These are phyloP conservation scores for Pectinophora gossypiella DNA, from an alignment of 1,140 invertebrate genomes.

Conservation along the genomic window DNA sequence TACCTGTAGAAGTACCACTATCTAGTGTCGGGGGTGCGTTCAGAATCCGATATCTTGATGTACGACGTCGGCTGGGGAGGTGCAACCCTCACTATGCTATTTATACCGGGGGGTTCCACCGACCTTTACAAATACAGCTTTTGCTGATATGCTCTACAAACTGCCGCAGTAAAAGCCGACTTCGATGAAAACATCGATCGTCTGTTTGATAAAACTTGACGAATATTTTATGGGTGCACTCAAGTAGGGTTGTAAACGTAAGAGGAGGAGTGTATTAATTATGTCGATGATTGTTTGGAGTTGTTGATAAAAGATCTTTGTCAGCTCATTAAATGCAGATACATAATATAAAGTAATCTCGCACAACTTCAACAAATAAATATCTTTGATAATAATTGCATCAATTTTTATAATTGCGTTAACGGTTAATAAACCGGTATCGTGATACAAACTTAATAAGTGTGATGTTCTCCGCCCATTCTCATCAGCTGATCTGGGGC, in stretches of 20 bases:
- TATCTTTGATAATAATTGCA: not conserved
- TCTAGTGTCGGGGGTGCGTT: slow-evolving; percentile 11
- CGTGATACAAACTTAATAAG: too few relatives aligned
- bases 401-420: not conserved
- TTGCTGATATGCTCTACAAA: slow-evolving; percentile 47
- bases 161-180: slow-evolving; percentile 26
- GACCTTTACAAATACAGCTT: slow-evolving; percentile 59
- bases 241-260: too few relatives aligned
- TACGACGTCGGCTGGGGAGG: slow-evolving; percentile 35
- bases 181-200: not conserved
- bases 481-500: slow-evolving; percentile 44
- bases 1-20: not conserved
- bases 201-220: not conserved
- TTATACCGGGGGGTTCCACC: slow-evolving; percentile 45
- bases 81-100: slow-evolving; percentile 48
- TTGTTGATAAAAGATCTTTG: too few relatives aligned
- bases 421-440: not conserved
- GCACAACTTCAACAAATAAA: too few relatives aligned
- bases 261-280: too few relatives aligned
- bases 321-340: too few relatives aligned
- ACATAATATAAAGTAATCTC: too few relatives aligned
- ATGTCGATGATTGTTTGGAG: too few relatives aligned
- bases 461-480: not conserved
- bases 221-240: not conserved
- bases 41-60: slow-evolving; percentile 59